Percentiles rank a stretch among this genome's conserved stretches.
Conservation (phyloP, 2,888 invertebrate species). For the Drosophila cognata region DNA sequence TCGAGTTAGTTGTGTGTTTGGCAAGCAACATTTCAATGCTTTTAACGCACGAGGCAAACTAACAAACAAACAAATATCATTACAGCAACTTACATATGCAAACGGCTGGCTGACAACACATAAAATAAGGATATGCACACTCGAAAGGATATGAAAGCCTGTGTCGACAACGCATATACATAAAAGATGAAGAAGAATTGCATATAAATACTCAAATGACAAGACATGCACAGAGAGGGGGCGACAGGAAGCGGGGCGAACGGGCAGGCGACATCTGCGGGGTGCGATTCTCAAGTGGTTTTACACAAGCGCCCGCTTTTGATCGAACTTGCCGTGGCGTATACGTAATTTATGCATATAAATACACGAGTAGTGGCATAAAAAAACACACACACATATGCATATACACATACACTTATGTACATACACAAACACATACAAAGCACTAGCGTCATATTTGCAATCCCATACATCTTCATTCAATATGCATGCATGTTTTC, state of each 20-base stretch:
- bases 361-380: constrained; percentile 39
- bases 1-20: constrained; percentile 42
- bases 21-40: constrained; percentile 73
- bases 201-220: constrained; percentile 68
- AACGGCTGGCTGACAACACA: constrained; percentile 69
- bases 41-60: constrained; percentile 67
- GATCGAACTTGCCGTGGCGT: constrained; percentile 70
- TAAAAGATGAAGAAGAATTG: constrained; percentile 79
- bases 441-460: constrained; percentile 38
- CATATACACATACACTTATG: constrained; percentile 6
- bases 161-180: constrained; percentile 73
- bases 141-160: constrained; percentile 76
- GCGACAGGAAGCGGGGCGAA: constrained; percentile 6
- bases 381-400: constrained; percentile 14
- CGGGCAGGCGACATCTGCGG: constrained; percentile 16
- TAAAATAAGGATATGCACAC: constrained; percentile 64
- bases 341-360: constrained; percentile 73
- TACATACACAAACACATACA: constrained; percentile 1
- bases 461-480: constrained; percentile 64
- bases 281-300: constrained; percentile 67
- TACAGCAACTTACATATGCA: constrained; percentile 76
- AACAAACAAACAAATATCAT: constrained; percentile 72
- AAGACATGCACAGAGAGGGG: constrained; percentile 6
- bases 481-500: constrained; percentile 50
- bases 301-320: constrained; percentile 51